phyloP scores from a whole-genome alignment of 2,797 vertebrate species.

The Crypturellus tataupa region DNA sequence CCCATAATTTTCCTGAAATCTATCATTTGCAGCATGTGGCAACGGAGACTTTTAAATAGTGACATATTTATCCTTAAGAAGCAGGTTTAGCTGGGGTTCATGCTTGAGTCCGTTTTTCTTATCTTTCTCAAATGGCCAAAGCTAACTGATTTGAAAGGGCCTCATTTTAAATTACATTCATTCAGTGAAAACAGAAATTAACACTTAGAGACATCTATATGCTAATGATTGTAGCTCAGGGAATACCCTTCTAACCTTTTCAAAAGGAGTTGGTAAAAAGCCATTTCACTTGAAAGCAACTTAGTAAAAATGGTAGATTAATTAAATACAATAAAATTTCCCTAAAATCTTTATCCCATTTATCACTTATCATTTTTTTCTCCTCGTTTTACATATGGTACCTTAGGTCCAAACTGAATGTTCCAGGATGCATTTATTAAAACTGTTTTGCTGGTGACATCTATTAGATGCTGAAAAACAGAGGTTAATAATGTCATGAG shows the following conservation, averaged over 20 bases:
- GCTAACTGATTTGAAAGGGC: constrained; percentile 83
- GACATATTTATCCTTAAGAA: constrained; percentile 78
- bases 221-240: constrained; percentile 85
- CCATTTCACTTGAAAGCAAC: constrained; percentile 85
- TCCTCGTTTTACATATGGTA: constrained; percentile 51
- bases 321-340: constrained; percentile 84
- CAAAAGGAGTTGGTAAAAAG: constrained; percentile 81
- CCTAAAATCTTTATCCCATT: constrained; percentile 80
- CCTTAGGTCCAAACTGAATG: constrained; percentile 58
- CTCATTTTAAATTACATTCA: constrained; percentile 86
- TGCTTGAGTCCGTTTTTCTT: constrained; percentile 79
- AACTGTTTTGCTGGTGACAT: constrained; percentile 67
- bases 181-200: constrained; percentile 86
- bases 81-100: constrained; percentile 74
- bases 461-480: constrained; percentile 72
- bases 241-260: constrained; percentile 86
- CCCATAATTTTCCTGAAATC: constrained; percentile 66
- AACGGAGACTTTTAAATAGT: constrained; percentile 14
- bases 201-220: constrained; percentile 85
- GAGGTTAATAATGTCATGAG: constrained; percentile 53
- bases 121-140: constrained; percentile 82
- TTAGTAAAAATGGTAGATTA: constrained; percentile 84
- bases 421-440: constrained; percentile 67
- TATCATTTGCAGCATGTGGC: constrained; percentile 65
- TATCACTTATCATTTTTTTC: constrained; percentile 77